Evolutionary conservation across 1,140 invertebrate species (phyloP).

Genomic region (Coboldia fuscipes): DNA sequence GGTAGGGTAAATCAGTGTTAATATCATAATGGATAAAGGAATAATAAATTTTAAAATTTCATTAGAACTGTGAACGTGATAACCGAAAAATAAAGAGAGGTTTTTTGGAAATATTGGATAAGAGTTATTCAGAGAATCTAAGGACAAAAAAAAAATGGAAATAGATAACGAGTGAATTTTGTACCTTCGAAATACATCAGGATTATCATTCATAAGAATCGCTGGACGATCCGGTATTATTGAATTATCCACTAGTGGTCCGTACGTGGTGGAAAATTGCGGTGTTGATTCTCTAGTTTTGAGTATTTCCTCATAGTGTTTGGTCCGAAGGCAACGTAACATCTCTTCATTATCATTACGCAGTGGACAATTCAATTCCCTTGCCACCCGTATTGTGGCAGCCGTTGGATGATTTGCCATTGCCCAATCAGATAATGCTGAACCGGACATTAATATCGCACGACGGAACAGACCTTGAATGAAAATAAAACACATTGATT

Average conservation of each 20-base stretch:
- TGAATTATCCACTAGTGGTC: slow-evolving; percentile 61
- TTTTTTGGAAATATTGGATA: too few relatives aligned
- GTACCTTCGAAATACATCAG: slow-evolving; percentile 49
- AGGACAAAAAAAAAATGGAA: too few relatives aligned
- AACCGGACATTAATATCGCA: slow-evolving; percentile 85
- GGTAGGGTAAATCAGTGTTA: too few relatives aligned
- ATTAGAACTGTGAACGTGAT: too few relatives aligned
- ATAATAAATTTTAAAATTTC: too few relatives aligned
- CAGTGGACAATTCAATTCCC: slow-evolving; percentile 54
- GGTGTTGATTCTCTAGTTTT: slow-evolving; percentile 34
- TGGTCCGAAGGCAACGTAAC: slow-evolving; percentile 36
- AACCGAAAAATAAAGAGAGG: too few relatives aligned
- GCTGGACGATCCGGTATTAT: slow-evolving; percentile 60
- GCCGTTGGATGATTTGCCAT: slow-evolving; percentile 58
- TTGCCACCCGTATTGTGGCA: slow-evolving; percentile 59
- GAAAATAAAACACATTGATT: slow-evolving; percentile 1
- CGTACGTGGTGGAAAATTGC: slow-evolving; percentile 47
- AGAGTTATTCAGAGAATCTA: too few relatives aligned
- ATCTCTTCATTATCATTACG: slow-evolving; percentile 20
- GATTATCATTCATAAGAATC: slow-evolving; percentile 45
- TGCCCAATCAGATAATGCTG: slow-evolving; percentile 76
- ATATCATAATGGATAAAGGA: too few relatives aligned
- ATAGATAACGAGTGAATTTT: slow-evolving; percentile 7
- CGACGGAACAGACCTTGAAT: slow-evolving; percentile 66
- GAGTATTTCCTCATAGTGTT: slow-evolving; percentile 43